These are phyloP conservation scores for Symphodus melops DNA, from an alignment of 2,113 vertebrate species.

Conservation along the genomic window DNA sequence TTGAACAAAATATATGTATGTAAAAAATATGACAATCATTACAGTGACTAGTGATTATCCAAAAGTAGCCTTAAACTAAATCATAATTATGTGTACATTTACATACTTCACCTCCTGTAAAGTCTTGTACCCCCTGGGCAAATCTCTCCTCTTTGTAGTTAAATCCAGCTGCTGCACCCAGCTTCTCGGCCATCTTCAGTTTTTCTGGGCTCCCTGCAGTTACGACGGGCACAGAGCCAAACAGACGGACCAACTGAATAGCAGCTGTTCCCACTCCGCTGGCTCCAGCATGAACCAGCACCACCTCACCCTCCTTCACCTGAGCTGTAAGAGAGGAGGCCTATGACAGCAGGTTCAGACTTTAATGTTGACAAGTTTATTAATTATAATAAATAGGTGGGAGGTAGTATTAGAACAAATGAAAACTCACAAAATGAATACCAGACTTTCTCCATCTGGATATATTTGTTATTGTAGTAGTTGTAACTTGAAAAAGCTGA, in stretches of 20 bases:
- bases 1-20: too few relatives aligned
- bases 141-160: constrained; percentile 88
- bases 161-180: constrained; percentile 86
- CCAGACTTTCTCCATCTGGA: too few relatives aligned
- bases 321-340: constrained; percentile 74
- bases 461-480: too few relatives aligned
- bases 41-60: too few relatives aligned
- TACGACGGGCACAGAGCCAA: constrained; percentile 84
- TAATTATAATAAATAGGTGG: neutral
- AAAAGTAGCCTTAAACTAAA: neutral
- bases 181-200: constrained; percentile 74
- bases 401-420: too few relatives aligned
- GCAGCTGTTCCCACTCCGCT: constrained; percentile 89
- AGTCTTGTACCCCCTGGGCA: constrained; percentile 78
- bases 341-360: neutral
- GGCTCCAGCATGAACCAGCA: constrained; percentile 86
- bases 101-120: constrained; percentile 84
- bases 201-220: constrained; percentile 87
- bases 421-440: too few relatives aligned
- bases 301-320: constrained; percentile 83
- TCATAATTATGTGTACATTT: neutral
- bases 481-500: too few relatives aligned
- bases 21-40: too few relatives aligned
- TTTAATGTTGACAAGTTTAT: too few relatives aligned
- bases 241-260: constrained; percentile 85